Conservation (phyloP, 2,797 vertebrate species). For the Cossypha niveicapilla region DNA sequence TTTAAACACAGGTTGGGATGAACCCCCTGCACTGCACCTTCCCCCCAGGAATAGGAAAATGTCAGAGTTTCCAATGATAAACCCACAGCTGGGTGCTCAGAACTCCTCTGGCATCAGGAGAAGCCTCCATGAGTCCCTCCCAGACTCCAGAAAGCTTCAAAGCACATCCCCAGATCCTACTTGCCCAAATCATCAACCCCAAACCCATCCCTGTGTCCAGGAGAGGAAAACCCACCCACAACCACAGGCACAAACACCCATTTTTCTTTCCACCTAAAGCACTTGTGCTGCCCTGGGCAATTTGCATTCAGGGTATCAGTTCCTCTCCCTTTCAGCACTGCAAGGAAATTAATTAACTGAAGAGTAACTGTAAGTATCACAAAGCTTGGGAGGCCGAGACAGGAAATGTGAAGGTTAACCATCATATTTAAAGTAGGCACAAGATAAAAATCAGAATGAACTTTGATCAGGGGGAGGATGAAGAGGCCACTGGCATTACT, state of each 20-base stretch:
- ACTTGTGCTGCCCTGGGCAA: background rate
- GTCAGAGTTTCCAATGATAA: background rate
- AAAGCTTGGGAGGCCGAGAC: background rate
- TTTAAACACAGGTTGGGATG: background rate
- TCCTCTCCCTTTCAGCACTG: conserved; percentile 4
- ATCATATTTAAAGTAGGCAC: background rate
- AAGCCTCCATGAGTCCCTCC: accelerated
- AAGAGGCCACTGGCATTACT: background rate
- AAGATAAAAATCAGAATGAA: background rate
- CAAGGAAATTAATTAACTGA: conserved; percentile 51
- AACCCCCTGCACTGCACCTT: accelerated
- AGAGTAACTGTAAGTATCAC: conserved; percentile 29
- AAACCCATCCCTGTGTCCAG: background rate
- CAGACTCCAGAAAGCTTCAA: background rate
- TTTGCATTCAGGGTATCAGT: conserved; percentile 61
- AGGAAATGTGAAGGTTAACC: conserved; percentile 44
- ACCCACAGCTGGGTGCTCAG: background rate
- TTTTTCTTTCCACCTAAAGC: background rate
- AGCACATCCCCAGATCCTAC: background rate
- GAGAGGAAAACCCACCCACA: background rate
- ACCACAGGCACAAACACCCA: background rate
- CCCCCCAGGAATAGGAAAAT: background rate
- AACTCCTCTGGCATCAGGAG: background rate
- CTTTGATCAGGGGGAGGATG: background rate
- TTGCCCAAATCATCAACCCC: background rate